phyloP scores from a whole-genome alignment of 2,888 invertebrate genomes.

The Oscheius sp. region DNA sequence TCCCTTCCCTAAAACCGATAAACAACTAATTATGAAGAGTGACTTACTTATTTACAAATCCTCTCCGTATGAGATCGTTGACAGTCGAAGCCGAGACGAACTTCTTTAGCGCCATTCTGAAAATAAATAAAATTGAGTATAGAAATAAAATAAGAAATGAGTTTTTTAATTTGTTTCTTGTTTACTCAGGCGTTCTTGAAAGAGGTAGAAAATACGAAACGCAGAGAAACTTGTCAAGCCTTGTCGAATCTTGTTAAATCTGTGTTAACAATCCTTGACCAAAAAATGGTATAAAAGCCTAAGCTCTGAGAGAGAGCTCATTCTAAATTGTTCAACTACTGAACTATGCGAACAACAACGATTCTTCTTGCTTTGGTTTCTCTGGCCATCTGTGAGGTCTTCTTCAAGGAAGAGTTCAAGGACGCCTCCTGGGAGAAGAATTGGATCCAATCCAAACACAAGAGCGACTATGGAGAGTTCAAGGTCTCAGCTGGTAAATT shows the following conservation, averaged over 20 bases:
- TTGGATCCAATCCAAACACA: slow-evolving; percentile 92
- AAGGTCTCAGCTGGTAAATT: slow-evolving; percentile 89
- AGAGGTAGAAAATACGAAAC: no score
- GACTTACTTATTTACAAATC: not conserved
- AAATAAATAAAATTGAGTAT: no score
- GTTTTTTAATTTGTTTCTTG: no score
- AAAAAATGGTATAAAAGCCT: no score
- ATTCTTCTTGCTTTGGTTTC: slow-evolving; percentile 55
- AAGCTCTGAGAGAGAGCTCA: no score
- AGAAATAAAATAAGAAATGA: no score
- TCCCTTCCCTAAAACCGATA: slow-evolving; percentile 36
- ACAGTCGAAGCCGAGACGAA: not conserved
- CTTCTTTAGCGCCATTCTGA: slow-evolving; percentile 1
- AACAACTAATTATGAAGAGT: not conserved
- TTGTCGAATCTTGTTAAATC: no score
- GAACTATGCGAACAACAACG: slow-evolving; percentile 43
- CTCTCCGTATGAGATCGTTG: not conserved
- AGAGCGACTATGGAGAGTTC: slow-evolving; percentile 94
- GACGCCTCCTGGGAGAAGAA: slow-evolving; percentile 84
- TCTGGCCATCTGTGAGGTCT: slow-evolving; percentile 63
- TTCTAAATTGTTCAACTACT: no score
- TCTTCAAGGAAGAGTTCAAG: slow-evolving; percentile 68
- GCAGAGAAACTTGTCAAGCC: no score
- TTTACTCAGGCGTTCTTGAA: no score
- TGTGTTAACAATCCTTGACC: no score